A percentile compares a stretch with the other conserved stretches of the same genome.
phyloP scores from a whole-genome alignment of 1,140 invertebrate genomes.

The Hetaerina americana region DNA sequence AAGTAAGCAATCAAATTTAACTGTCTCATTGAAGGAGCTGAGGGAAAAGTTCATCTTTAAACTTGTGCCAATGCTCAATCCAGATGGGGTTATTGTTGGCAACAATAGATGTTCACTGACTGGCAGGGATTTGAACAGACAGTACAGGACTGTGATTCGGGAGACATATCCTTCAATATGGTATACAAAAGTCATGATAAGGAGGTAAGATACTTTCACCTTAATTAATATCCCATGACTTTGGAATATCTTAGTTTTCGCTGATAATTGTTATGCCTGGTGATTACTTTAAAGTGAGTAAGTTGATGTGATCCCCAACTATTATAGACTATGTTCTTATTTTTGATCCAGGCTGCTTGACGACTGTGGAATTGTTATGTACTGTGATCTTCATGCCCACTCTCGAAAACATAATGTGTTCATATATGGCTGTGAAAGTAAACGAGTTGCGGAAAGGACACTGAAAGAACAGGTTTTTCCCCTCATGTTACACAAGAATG shows the following conservation, averaged over 20 bases:
- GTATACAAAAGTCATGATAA: constrained; percentile 80
- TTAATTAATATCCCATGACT: neutral
- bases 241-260: neutral
- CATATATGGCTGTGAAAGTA: constrained; percentile 89
- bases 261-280: too few species aligned
- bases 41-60: constrained; percentile 92
- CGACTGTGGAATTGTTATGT: constrained; percentile 84
- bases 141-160: constrained; percentile 75
- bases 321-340: neutral
- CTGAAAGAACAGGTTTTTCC: constrained; percentile 84
- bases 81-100: constrained; percentile 90
- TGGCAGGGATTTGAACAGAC: constrained; percentile 75
- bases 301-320: neutral
- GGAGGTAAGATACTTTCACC: constrained; percentile 38
- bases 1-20: neutral
- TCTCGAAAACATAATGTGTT: constrained; percentile 90
- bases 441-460: constrained; percentile 56
- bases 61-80: constrained; percentile 89
- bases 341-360: constrained; percentile 54
- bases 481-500: constrained; percentile 82
- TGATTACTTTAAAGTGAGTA: neutral
- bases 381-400: constrained; percentile 92
- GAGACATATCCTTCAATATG: constrained; percentile 87
- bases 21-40: constrained; percentile 42
- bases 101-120: constrained; percentile 81